A percentile compares a stretch with the other conserved stretches of the same genome.
Evolutionary conservation across 2,888 invertebrate genomes (phyloP).

Genomic region (Peribatodes rhomboidaria): DNA sequence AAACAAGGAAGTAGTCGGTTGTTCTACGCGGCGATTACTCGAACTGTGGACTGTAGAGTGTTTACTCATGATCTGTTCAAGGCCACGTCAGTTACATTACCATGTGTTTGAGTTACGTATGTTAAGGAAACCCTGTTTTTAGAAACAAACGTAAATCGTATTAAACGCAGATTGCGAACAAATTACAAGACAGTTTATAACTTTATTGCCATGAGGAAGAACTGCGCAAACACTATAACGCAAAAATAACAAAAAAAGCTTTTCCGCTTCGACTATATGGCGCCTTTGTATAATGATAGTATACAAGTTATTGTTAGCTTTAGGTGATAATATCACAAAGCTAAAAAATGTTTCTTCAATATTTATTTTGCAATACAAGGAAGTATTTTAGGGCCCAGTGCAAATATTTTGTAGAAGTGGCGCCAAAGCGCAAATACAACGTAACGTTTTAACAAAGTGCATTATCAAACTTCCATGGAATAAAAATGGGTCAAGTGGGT

Average conservation of each 20-base stretch:
- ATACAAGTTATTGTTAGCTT: slow-evolving; percentile 13
- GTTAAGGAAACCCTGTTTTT: slow-evolving; percentile 34
- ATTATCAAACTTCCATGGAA: slow-evolving; percentile 47
- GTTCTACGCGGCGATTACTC: slow-evolving; percentile 65
- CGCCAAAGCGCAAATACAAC: slow-evolving; percentile 32
- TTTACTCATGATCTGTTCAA: slow-evolving; percentile 69
- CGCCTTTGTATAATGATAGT: slow-evolving; percentile 13
- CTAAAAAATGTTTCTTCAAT: slow-evolving; percentile 10
- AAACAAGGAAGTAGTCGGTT: slow-evolving; percentile 78
- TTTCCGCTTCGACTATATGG: slow-evolving; percentile 6
- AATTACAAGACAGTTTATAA: neutral
- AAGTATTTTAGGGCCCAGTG: slow-evolving; percentile 19
- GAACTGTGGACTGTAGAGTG: slow-evolving; percentile 65
- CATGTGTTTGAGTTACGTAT: slow-evolving; percentile 36
- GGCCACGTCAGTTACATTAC: slow-evolving; percentile 57
- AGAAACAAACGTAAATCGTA: slow-evolving; percentile 23
- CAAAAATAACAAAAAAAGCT: slow-evolving; percentile 13
- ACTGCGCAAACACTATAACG: slow-evolving; percentile 25
- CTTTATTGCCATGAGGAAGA: slow-evolving; percentile 16
- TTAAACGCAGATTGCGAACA: slow-evolving; percentile 8
- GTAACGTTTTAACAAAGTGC: slow-evolving; percentile 23
- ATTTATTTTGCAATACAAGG: slow-evolving; percentile 26
- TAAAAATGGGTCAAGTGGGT: slow-evolving; percentile 52
- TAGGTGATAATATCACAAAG: slow-evolving; percentile 15
- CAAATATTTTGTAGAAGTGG: slow-evolving; percentile 33